Evolutionary conservation across 37 sponge, comb jelly and placozoan genomes (phyloP).

Genomic region (Agelas oroides): DNA sequence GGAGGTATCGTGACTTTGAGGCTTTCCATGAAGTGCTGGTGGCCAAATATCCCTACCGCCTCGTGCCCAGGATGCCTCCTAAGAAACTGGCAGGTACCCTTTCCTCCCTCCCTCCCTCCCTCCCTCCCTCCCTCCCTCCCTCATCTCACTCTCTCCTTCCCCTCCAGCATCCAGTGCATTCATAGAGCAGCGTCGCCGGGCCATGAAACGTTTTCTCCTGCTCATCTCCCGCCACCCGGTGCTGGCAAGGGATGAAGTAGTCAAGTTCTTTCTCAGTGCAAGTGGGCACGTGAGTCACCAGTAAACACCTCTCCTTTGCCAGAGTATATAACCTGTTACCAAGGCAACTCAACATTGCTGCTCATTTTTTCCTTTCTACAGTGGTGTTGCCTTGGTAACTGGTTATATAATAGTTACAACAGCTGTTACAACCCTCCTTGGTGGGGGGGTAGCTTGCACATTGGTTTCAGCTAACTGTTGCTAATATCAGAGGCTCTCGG

Average conservation of each 20-base stretch:
- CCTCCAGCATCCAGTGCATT: conserved; percentile 46
- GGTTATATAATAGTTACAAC: no score
- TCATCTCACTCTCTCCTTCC: no score
- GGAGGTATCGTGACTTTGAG: conserved; percentile 91
- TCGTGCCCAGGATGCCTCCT: conserved; percentile 86
- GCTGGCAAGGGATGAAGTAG: conserved; percentile 75
- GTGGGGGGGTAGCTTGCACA: no score
- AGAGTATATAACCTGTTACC: no score
- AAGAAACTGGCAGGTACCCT: conserved; percentile 82
- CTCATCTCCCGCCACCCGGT: conserved; percentile 89
- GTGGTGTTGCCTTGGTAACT: no score
- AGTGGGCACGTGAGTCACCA: conserved; percentile 58
- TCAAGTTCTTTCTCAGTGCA: conserved; percentile 80
- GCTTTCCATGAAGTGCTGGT: conserved; percentile 87
- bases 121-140: background rate
- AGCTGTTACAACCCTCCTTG: no score
- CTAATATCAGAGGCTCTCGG: no score
- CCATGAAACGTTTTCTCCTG: conserved; percentile 71
- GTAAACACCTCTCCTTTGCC: no score
- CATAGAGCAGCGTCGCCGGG: conserved; percentile 72
- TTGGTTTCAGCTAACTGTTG: no score
- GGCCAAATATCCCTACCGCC: conserved; percentile 83
- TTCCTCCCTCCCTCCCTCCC: background rate
- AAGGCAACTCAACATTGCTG: no score
- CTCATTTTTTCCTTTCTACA: no score